Evolutionary conservation across 2,113 vertebrate species (phyloP).

Genomic region (Perccottus glenii): DNA sequence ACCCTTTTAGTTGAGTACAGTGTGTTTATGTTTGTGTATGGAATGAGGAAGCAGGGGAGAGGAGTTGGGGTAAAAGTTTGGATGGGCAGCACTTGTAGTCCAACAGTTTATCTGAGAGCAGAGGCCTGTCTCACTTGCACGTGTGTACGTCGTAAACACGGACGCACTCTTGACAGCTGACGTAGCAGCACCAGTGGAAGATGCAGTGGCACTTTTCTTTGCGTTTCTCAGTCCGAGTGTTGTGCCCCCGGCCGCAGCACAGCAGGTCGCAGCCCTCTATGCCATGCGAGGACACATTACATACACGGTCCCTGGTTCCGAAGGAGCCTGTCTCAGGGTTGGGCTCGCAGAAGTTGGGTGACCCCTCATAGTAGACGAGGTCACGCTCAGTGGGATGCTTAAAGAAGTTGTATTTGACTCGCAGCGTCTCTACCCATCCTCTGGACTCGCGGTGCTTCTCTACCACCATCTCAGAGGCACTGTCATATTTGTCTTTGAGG

Average conservation of each 20-base stretch:
- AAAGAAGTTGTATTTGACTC: slow-evolving; percentile 95
- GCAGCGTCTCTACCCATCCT: slow-evolving; percentile 96
- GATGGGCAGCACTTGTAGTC: slow-evolving; percentile 50
- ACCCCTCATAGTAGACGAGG: slow-evolving; percentile 97
- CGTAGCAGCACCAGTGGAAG: slow-evolving; percentile 99
- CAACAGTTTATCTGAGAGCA: slow-evolving; percentile 41
- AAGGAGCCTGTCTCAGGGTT: slow-evolving; percentile 97
- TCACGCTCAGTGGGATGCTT: slow-evolving; percentile 96
- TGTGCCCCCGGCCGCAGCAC: slow-evolving; percentile 96
- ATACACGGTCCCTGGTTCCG: slow-evolving; percentile 92
- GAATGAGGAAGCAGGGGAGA: slow-evolving; percentile 11
- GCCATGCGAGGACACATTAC: slow-evolving; percentile 96
- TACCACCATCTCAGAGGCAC: slow-evolving; percentile 98
- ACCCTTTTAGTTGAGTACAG: slow-evolving; percentile 31
- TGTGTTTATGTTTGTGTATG: slow-evolving; percentile 5
- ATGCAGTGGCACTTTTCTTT: slow-evolving; percentile 99
- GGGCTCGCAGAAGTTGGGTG: slow-evolving; percentile 97
- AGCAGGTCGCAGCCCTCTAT: slow-evolving; percentile 98
- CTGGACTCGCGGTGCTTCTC: slow-evolving; percentile 96
- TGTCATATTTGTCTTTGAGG: slow-evolving; percentile 99
- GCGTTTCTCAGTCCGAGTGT: slow-evolving; percentile 96
- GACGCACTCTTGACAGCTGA: slow-evolving; percentile 96
- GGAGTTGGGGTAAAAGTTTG: slow-evolving; percentile 3
- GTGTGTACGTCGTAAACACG: slow-evolving; percentile 96
- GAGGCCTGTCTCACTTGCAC: slow-evolving; percentile 85